Base-by-base conservation (phyloP, 37 sponge, comb jelly and placozoan genomes). In the Tethya wilhelma region DNA sequence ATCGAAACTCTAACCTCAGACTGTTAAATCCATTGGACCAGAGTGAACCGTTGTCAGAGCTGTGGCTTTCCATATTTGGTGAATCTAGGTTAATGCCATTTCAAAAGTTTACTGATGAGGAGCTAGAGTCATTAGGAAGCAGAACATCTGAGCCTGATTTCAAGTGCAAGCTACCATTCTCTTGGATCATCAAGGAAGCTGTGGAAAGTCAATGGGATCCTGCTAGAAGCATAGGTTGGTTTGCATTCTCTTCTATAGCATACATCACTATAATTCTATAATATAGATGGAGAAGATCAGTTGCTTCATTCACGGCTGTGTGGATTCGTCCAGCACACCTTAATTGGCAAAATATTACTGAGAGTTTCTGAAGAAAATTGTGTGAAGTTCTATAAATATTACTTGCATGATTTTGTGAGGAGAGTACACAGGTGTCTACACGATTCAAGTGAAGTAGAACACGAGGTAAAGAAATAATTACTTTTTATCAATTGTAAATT, bases 131-230 rank as follows among this genome's bases (percentile, higher is more conserved):
- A 49, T 9, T 49, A 49, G 14, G 14, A 49, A 49, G 57, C 26
- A 38, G 65, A 38, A 56, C 53, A 31, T 30, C 39, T 6, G 31
- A 46, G 29, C 30, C 33, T 29, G 82, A 76, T 30, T 76, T 60
- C 32, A 40, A 64, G 29, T 92, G 89, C 37, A 70, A 83, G 41
- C 65, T 93, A 22, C 94, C 94, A 3, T 93, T 93, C 71, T 93
- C 83, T 4, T 93, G 94, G 94, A 38, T 89, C 17, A 38, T 93
- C 23, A 85, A 84, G 69, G 78, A 79, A 17, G 53, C 75, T 17
- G 36, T 93, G 26, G 94, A 93, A 19, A 64, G 56, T 22, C 80
- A 79, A 57, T 75, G 67, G 73, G 62, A 69, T 59, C 80, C 12
- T 87, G 71, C 76, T 14, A 49, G 53, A 49, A 49, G 14, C 14